phyloP scores from a whole-genome alignment of 1,140 invertebrate genomes.

The Nephotettix cincticeps region DNA sequence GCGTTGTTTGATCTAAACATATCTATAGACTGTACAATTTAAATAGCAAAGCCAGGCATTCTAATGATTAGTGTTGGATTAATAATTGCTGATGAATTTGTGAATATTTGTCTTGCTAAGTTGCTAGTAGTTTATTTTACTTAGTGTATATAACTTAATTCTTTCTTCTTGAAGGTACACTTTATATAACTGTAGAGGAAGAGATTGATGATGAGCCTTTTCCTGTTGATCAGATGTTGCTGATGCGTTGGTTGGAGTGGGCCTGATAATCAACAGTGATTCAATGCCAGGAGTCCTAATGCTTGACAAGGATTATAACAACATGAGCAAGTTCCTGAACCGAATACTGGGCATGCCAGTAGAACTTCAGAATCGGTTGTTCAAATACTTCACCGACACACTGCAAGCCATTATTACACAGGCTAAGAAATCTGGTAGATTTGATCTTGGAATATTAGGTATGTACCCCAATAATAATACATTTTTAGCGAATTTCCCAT shows the following conservation, averaged over 20 bases:
- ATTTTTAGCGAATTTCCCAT: no score
- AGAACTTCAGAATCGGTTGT: constrained; percentile 92
- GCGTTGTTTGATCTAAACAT: no score
- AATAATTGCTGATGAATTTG: no score
- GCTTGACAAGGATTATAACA: constrained; percentile 95
- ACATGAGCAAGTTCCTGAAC: constrained; percentile 99
- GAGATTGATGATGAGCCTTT: no score
- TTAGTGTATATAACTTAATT: no score
- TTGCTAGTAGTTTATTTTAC: no score
- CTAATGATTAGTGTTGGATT: no score
- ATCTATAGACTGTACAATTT: no score
- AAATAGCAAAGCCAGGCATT: no score
- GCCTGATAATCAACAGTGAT: constrained; percentile 85
- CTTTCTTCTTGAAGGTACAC: no score
- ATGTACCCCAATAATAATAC: constrained; percentile 31
- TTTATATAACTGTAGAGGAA: no score
- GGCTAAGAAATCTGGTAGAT: constrained; percentile 73
- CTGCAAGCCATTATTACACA: constrained; percentile 82
- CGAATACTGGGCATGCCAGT: constrained; percentile 97
- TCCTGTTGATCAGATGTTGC: constrained; percentile 67
- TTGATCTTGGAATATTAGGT: constrained; percentile 86
- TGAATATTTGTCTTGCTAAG: no score
- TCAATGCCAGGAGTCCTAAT: constrained; percentile 72
- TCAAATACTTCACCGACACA: constrained; percentile 97
- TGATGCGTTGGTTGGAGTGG: constrained; percentile 88